These are phyloP conservation scores for Abrostola tripartita DNA, from an alignment of 2,888 invertebrate species.

Conservation along the genomic window DNA sequence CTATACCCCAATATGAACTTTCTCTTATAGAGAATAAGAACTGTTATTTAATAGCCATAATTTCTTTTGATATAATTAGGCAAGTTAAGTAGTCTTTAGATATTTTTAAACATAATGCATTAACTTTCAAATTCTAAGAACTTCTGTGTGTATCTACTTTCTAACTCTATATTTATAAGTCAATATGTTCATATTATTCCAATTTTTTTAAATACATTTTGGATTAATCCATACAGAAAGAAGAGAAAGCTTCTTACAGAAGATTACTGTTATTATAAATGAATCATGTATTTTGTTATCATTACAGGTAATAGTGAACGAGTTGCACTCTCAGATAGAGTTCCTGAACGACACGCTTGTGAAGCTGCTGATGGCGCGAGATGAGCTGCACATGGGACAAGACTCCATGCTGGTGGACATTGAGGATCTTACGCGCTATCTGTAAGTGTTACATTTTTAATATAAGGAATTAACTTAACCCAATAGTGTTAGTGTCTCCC, in stretches of 20 bases:
- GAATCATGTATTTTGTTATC: not conserved
- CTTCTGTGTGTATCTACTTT: conserved; percentile 30
- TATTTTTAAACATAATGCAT: not conserved
- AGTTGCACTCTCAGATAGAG: conserved; percentile 97
- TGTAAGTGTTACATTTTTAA: too few species aligned
- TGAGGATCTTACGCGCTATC: conserved; percentile 96
- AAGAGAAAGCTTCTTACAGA: too few species aligned
- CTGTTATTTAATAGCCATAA: conserved; percentile 20
- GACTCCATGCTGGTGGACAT: conserved; percentile 99
- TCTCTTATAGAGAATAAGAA: conserved; percentile 9
- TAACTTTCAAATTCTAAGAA: not conserved
- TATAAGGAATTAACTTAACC: too few species aligned
- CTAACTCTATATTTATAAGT: conserved; percentile 9
- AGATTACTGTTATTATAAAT: not conserved
- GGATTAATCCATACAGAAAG: not conserved
- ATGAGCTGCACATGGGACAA: conserved; percentile 99
- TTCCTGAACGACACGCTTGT: conserved; percentile 96
- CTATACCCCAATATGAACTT: conserved; percentile 17
- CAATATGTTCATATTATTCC: conserved; percentile 9
- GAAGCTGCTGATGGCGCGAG: conserved; percentile 95
- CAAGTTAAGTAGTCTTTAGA: conserved; percentile 8
- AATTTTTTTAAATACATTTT: conserved; percentile 7
- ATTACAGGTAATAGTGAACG: conserved; percentile 96
- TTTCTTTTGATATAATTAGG: conserved; percentile 23
- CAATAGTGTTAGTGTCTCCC: too few species aligned